Evolutionary conservation across 2,797 vertebrate genomes (phyloP).

Genomic region (Sarcoramphus papa): DNA sequence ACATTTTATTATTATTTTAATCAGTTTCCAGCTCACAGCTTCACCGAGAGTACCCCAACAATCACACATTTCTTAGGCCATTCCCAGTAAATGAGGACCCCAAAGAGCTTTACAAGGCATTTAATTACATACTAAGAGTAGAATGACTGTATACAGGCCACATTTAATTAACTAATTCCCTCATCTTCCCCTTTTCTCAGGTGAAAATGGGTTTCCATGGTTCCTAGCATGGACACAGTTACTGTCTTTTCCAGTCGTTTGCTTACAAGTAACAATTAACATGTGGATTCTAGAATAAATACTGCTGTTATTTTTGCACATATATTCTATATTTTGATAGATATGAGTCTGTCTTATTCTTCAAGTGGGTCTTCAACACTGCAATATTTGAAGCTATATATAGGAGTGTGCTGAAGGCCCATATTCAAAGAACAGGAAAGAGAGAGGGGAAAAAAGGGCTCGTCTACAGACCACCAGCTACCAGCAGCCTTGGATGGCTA

Average conservation of each 20-base stretch:
- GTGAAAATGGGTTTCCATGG: slow-evolving; percentile 38
- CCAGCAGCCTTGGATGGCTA: background rate
- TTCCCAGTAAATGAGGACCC: background rate
- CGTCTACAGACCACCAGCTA: background rate
- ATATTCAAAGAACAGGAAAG: background rate
- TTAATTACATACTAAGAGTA: slow-evolving; percentile 46
- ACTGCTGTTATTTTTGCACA: background rate
- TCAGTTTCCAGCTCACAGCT: background rate
- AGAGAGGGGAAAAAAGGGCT: background rate
- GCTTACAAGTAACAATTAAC: background rate
- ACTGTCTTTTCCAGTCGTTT: background rate
- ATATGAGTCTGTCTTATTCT: fast-evolving
- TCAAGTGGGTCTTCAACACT: background rate
- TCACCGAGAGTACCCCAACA: background rate
- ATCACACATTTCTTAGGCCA: background rate
- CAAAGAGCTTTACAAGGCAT: background rate
- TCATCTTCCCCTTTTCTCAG: slow-evolving; percentile 9
- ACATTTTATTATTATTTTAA: background rate
- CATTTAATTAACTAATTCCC: slow-evolving; percentile 57
- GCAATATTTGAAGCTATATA: background rate
- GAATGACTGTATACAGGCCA: background rate
- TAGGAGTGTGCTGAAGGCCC: background rate
- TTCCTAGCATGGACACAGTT: background rate
- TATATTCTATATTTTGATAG: background rate
- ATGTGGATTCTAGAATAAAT: background rate